These are phyloP conservation scores for Carollia perspicillata DNA, from an alignment of 2,113 vertebrate genomes.

Conservation along the genomic window DNA sequence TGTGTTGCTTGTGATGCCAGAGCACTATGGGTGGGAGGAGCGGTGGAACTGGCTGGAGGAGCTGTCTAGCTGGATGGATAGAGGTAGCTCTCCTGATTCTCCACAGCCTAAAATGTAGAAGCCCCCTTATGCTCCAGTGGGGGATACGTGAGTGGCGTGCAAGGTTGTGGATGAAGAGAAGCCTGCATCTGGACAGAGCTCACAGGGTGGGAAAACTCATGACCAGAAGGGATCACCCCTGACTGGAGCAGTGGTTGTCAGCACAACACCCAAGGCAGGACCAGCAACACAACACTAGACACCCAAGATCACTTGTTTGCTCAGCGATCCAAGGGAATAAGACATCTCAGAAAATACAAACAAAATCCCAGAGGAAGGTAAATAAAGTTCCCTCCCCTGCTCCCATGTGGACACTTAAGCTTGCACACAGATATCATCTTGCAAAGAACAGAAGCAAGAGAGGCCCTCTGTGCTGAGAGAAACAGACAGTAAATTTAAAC, in stretches of 20 bases:
- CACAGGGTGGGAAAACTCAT: not conserved
- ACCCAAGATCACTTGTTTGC: too few relatives aligned
- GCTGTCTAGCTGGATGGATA: not conserved
- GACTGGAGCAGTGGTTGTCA: not conserved
- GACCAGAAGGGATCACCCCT: not conserved
- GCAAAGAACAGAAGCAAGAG: not conserved
- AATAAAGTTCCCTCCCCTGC: not conserved
- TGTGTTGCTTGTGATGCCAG: not conserved
- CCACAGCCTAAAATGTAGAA: not conserved
- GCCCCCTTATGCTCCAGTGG: not conserved
- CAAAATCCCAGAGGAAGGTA: not conserved
- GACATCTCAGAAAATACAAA: not conserved
- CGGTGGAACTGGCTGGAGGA: not conserved
- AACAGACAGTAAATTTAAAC: not conserved
- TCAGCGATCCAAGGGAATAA: not conserved
- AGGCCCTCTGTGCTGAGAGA: not conserved
- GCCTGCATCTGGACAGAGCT: not conserved
- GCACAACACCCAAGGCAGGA: not conserved
- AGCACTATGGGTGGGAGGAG: rapidly evolving
- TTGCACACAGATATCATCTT: not conserved
- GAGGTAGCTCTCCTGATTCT: not conserved
- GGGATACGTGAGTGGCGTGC: rapidly evolving
- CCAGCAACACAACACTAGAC: not conserved
- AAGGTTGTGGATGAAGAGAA: not conserved
- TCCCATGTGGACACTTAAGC: not conserved